Conservation (phyloP, 2,888 invertebrate genomes). For the Stenodema calcarata region DNA sequence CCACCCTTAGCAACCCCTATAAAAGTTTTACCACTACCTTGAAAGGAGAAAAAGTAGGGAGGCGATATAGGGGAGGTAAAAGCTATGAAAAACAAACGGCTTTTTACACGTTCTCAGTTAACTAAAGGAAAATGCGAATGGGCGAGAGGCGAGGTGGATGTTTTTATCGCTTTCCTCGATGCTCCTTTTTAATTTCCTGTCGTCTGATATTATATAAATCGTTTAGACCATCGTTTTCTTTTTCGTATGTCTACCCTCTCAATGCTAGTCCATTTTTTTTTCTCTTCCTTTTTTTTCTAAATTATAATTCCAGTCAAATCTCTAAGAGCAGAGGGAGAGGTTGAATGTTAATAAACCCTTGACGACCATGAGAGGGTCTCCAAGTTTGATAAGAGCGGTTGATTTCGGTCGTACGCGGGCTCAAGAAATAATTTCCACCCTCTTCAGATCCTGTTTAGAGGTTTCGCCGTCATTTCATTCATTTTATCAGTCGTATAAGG, state of each 20-base stretch:
- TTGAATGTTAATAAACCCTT: conserved; percentile 33
- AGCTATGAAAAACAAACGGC: conserved; percentile 43
- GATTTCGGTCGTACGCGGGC: conserved; percentile 11
- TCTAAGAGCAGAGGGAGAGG: background rate
- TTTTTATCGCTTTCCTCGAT: conserved; percentile 45
- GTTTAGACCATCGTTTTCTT: conserved; percentile 27
- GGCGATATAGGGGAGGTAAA: background rate
- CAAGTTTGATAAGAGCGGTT: background rate
- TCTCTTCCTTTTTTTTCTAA: background rate
- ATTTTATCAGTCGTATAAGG: no score
- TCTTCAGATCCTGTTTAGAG: no score
- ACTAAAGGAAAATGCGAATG: conserved; percentile 10
- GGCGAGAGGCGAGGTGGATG: background rate
- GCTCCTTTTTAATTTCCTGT: conserved; percentile 50
- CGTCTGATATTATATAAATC: conserved; percentile 46
- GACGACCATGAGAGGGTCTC: background rate
- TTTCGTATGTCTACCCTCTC: background rate
- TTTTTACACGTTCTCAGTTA: conserved; percentile 45
- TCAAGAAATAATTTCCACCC: background rate
- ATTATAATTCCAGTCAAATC: conserved; percentile 38
- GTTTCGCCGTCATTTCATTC: no score
- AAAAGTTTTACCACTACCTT: conserved; percentile 28
- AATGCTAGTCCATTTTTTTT: background rate
- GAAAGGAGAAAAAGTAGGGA: conserved; percentile 15
- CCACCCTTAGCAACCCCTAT: background rate